Evolutionary conservation across 2,113 vertebrate species (phyloP).

Genomic region (Pachypanchax playfairii): DNA sequence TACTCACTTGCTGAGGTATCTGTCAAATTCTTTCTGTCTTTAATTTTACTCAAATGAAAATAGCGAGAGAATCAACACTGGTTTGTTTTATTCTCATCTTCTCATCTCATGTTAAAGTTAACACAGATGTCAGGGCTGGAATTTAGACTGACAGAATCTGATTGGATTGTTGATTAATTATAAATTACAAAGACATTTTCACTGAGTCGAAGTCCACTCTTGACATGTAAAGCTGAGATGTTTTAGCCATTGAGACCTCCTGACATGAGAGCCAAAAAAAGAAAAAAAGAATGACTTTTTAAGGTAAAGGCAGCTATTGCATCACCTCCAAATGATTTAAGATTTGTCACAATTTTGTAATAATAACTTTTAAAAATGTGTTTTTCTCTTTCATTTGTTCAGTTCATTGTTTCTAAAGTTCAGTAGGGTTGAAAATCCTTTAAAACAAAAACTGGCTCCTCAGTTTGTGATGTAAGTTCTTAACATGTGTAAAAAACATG

Average conservation of each 20-base stretch:
- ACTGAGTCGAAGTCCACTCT: neutral
- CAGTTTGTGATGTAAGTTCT: too few relatives aligned
- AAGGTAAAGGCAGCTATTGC: neutral
- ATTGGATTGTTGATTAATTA: neutral
- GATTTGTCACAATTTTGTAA: too few relatives aligned
- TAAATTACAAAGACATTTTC: neutral
- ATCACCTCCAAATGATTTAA: neutral
- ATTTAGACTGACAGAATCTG: slow-evolving; percentile 4
- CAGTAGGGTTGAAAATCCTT: neutral
- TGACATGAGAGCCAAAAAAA: neutral
- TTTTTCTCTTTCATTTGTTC: too few relatives aligned
- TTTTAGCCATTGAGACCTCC: neutral
- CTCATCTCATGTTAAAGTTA: neutral
- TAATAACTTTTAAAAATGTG: too few relatives aligned
- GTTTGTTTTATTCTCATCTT: slow-evolving; percentile 20
- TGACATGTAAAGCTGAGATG: neutral
- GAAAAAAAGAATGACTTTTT: neutral
- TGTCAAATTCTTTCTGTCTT: slow-evolving; percentile 28
- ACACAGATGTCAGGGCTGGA: slow-evolving; percentile 4
- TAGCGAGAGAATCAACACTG: slow-evolving; percentile 8
- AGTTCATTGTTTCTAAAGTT: neutral
- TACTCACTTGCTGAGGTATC: slow-evolving; percentile 29
- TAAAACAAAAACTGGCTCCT: neutral
- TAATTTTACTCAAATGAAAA: slow-evolving; percentile 16
- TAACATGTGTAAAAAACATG: too few relatives aligned